phyloP scores from a whole-genome alignment of 1,140 invertebrate genomes.

The Drosophila pectinifera region DNA sequence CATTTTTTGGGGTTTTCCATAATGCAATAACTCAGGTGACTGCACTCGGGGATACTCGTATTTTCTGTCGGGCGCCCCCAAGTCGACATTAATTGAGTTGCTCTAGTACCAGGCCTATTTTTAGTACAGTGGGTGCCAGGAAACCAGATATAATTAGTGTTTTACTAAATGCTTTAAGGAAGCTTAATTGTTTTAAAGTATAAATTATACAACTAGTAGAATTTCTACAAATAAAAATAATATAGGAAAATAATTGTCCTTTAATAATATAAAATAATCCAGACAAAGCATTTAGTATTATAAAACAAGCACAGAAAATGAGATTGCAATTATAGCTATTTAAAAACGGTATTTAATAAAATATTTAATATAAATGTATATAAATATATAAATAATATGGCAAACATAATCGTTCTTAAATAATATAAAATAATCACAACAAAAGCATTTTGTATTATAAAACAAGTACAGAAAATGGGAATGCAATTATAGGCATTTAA shows the following conservation, averaged over 20 bases:
- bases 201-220: no score
- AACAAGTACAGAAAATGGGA: no score
- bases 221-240: no score
- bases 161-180: neutral
- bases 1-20: conserved; percentile 43
- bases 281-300: no score
- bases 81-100: conserved; percentile 49
- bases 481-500: no score
- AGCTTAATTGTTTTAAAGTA: neutral
- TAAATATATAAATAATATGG: no score
- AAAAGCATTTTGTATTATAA: no score
- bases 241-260: neutral
- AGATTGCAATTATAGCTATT: no score
- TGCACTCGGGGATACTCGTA: conserved; percentile 32
- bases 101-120: conserved; percentile 18
- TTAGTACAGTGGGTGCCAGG: conserved; percentile 20
- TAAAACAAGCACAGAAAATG: no score
- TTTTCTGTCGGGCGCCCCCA: conserved; percentile 33
- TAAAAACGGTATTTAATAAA: no score
- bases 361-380: no score
- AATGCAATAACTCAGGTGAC: conserved; percentile 42
- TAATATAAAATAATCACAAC: neutral
- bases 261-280: neutral
- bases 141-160: neutral
- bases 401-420: neutral